Base-by-base conservation (phyloP, 2,113 vertebrate species). In the Takifugu flavidus region DNA sequence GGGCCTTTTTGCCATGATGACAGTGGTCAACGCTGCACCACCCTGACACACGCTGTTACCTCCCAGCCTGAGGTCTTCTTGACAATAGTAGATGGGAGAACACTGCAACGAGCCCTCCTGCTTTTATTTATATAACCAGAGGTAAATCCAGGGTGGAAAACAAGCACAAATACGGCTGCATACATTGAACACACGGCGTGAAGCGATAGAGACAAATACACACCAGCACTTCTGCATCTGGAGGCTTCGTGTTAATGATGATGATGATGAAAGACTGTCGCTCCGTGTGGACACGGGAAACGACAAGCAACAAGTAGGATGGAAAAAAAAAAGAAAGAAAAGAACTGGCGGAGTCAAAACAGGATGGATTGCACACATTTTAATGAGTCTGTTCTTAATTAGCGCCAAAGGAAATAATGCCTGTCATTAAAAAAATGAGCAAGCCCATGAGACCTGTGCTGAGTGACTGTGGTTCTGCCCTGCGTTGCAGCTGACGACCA, bases 321-420 rank as follows among this genome's bases (percentile, higher is more conserved):
- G 45, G 69, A 59, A 72, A 59, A 42, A 54, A n/a, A 62, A 45
- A 56, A 44, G n/a, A 63, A 15, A 54, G 15, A 25, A 54, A 60
- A 62, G 70, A 69, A 56, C 67, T 56, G 58, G 63, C 62, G 57
- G 76, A 78, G 66, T 76, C 79, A 73, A 82, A 62, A 72, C 62
- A 68, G 67, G 72, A 83, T 77, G 65, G 69, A 74, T 79, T 75
- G 81, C 81, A 77, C 85, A 86, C 51, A 65, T 77, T 89, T 83
- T 90, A 90, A 90, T 83, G 85, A 86, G 87, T 78, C 73, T 67
- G 65, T 81, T 83, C 82, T 89, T 88, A 89, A 90, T 90, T 87
- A 89, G 83, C 82, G 82, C 81, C 85, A 87, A 61, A 83, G 66
- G 78, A 77, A 86, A 89, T 88, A 77, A 77, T 78, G 75, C 74